Conservation (phyloP, 1,140 invertebrate species). For the Leucophenga varia region DNA sequence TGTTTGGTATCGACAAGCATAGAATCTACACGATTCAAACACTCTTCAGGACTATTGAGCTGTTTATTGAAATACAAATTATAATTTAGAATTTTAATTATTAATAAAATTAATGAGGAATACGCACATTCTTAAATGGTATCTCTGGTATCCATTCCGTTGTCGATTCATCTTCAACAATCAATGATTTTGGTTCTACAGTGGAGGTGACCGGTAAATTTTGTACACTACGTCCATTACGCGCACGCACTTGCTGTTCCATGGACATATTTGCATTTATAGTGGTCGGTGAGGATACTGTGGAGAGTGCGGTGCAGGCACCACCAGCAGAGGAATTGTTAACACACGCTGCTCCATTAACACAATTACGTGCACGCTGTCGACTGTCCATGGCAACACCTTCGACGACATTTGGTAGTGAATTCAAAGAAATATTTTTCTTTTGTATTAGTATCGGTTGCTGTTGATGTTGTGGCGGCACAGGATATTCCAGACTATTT, state of each 20-base stretch:
- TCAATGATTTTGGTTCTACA: constrained; percentile 44
- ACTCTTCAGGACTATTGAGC: constrained; percentile 46
- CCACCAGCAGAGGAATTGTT: constrained; percentile 10
- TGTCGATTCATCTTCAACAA: constrained; percentile 72
- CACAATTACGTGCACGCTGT: constrained; percentile 22
- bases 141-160: constrained; percentile 88
- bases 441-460: constrained; percentile 39
- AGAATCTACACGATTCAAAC: constrained; percentile 42
- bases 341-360: constrained; percentile 3
- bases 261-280: constrained; percentile 18
- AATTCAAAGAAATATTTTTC: constrained; percentile 48
- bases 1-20: constrained; percentile 43
- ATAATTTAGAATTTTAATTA: constrained; percentile 1
- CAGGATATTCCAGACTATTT: constrained; percentile 30
- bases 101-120: neutral
- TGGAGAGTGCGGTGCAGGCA: constrained; percentile 21
- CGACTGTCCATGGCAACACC: constrained; percentile 42
- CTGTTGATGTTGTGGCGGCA: constrained; percentile 24
- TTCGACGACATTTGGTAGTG: constrained; percentile 49
- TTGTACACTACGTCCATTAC: constrained; percentile 41
- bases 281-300: constrained; percentile 44
- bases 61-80: constrained; percentile 11
- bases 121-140: constrained; percentile 83
- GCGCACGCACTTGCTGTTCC: constrained; percentile 15
- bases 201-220: constrained; percentile 33